Conservation (phyloP, 2,888 invertebrate species). For the Zaprionus obscuricornis region DNA sequence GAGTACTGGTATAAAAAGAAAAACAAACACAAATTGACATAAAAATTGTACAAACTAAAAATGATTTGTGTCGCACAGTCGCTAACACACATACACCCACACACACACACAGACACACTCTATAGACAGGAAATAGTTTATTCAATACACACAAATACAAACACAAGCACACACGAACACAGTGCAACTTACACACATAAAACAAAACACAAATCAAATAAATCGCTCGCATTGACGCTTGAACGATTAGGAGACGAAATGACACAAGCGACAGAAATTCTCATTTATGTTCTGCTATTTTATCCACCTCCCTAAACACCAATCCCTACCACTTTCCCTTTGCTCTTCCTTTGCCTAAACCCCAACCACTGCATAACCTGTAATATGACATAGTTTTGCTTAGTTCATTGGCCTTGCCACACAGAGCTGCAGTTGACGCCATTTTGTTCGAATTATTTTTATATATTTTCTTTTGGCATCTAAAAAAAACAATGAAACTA, state of each 20-base stretch:
- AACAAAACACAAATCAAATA: constrained; percentile 36
- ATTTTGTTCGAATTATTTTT: constrained; percentile 14
- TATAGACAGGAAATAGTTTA: constrained; percentile 5
- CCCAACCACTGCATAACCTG: too few relatives aligned
- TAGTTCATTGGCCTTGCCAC: constrained; percentile 33
- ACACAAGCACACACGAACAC: not conserved
- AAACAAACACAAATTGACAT: constrained; percentile 57
- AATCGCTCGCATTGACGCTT: constrained; percentile 50
- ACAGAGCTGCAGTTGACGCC: constrained; percentile 13
- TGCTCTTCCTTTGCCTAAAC: not conserved
- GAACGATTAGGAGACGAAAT: constrained; percentile 45
- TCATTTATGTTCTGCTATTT: constrained; percentile 22
- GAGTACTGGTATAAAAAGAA: constrained; percentile 20
- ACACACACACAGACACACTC: constrained; percentile 1
- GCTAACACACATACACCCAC: constrained; percentile 17
- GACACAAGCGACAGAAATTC: constrained; percentile 41
- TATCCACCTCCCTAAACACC: not conserved
- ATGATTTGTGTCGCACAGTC: constrained; percentile 64
- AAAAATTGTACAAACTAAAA: constrained; percentile 74
- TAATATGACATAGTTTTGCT: constrained; percentile 29
- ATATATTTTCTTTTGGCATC: constrained; percentile 6
- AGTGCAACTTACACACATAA: not conserved
- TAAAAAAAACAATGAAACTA: constrained; percentile 14
- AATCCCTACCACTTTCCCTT: not conserved
- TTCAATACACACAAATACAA: constrained; percentile 2